Evolutionary conservation across 2,888 invertebrate species (phyloP).

Genomic region (Caradrina clavipalpis): DNA sequence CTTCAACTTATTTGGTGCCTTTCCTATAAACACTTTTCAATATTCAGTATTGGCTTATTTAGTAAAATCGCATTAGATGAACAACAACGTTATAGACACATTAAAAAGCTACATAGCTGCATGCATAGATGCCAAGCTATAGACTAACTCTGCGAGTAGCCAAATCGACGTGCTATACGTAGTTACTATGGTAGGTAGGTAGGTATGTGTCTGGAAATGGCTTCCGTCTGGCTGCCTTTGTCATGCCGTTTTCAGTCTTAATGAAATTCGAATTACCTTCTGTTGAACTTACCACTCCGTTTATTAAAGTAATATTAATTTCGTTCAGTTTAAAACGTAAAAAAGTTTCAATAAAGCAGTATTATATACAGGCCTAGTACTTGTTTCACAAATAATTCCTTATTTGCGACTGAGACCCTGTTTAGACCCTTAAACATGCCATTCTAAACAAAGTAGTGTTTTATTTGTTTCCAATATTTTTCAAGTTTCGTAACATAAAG

Average conservation of each 20-base stretch:
- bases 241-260: conserved; percentile 28
- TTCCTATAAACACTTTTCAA: not conserved
- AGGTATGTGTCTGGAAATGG: conserved; percentile 38
- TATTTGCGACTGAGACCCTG: no score
- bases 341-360: not conserved
- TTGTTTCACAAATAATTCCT: no score
- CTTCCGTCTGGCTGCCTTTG: conserved; percentile 50
- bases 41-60: not conserved
- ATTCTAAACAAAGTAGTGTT: not conserved
- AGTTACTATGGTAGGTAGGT: not conserved
- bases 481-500: no score
- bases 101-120: conserved; percentile 15
- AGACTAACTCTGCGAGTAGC: conserved; percentile 21
- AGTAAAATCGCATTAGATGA: not conserved
- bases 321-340: not conserved
- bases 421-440: no score
- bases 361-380: not conserved
- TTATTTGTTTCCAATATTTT: not conserved
- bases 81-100: not conserved
- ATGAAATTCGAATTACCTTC: conserved; percentile 38
- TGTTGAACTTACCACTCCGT: not conserved
- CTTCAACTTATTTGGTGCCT: no score
- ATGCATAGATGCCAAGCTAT: conserved; percentile 4
- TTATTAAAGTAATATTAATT: not conserved
- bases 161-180: conserved; percentile 35